Conservation (phyloP, 2,113 vertebrate genomes). For the Charadrius vociferus region DNA sequence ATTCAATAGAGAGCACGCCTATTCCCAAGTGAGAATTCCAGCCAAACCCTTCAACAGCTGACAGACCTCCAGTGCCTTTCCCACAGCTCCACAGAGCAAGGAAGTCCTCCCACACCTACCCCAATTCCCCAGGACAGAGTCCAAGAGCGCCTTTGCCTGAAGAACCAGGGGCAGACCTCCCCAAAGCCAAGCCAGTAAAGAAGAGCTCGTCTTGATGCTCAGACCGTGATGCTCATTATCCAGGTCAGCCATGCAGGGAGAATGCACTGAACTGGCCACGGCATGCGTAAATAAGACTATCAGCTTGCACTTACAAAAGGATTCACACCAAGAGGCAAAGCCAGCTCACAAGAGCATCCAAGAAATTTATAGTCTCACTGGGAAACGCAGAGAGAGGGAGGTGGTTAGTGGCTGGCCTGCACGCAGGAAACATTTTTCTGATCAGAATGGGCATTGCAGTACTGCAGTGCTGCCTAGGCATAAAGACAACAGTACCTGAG, state of each 20-base stretch:
- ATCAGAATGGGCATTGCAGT: background rate
- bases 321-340: background rate
- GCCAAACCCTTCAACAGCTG: background rate
- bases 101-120: background rate
- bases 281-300: background rate
- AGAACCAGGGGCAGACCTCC: background rate
- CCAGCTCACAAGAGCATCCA: background rate
- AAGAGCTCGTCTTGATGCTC: background rate
- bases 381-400: background rate
- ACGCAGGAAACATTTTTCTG: background rate
- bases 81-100: background rate
- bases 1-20: background rate
- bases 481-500: background rate
- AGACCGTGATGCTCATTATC: accelerated
- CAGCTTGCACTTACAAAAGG: background rate
- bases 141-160: background rate
- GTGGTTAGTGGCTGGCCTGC: too few relatives aligned
- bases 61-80: background rate
- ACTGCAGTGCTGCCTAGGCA: background rate
- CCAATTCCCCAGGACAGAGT: background rate
- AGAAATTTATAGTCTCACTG: background rate
- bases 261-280: accelerated
- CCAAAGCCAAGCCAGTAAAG: background rate
- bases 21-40: background rate
- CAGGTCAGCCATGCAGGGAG: background rate